Conservation (phyloP, 2,797 vertebrate genomes). For the Novumbra hubbsi region DNA sequence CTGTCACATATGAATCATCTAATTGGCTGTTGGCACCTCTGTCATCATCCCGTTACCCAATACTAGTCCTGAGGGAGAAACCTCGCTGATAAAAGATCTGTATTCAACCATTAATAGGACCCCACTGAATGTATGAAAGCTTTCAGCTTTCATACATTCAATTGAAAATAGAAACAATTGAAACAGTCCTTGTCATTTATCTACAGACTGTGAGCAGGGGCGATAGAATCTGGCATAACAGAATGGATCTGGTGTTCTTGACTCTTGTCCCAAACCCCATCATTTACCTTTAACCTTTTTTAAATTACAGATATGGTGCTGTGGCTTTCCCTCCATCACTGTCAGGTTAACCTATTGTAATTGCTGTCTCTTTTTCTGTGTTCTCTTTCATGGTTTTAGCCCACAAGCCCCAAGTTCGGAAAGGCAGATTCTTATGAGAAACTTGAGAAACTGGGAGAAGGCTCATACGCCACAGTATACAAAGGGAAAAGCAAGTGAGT, state of each 20-base stretch:
- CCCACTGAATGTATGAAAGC: not conserved
- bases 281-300: not conserved
- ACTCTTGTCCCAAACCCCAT: not conserved
- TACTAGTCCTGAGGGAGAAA: constrained; percentile 1
- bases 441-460: constrained; percentile 95
- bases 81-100: not conserved
- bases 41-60: not conserved
- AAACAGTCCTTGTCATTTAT: not conserved
- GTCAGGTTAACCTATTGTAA: not conserved
- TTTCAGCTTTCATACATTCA: not conserved
- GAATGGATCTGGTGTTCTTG: not conserved
- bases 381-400: constrained; percentile 71
- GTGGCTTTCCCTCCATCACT: not conserved
- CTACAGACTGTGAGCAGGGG: not conserved
- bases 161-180: not conserved
- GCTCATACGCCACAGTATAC: constrained; percentile 97
- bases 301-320: not conserved
- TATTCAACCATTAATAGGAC: not conserved
- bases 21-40: not conserved
- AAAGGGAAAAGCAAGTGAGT: constrained; percentile 99
- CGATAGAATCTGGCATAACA: not conserved
- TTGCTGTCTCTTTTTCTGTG: not conserved
- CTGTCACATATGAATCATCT: constrained; percentile 7
- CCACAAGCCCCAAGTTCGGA: constrained; percentile 96
- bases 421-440: constrained; percentile 98